Conservation (phyloP, 2,113 vertebrate genomes). For the Alexandromys fortis region DNA sequence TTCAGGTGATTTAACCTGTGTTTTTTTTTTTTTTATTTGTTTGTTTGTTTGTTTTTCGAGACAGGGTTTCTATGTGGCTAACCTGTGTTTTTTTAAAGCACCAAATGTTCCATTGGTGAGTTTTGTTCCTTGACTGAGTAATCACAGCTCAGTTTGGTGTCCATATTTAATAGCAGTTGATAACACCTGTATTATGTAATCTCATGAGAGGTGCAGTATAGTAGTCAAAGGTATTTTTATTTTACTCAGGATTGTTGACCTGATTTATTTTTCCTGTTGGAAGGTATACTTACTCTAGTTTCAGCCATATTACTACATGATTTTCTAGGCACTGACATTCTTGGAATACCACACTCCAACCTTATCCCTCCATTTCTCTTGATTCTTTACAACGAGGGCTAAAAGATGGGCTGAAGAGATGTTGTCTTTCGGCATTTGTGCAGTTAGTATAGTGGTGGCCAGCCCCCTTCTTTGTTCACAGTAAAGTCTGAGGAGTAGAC, state of each 20-base stretch:
- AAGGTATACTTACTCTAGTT: neutral
- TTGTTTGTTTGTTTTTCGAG: no score
- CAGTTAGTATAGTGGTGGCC: neutral
- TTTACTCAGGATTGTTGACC: neutral
- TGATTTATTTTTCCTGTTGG: neutral
- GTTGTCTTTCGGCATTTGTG: neutral
- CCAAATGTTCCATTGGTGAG: neutral
- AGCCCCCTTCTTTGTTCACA: neutral
- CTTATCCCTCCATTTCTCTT: neutral
- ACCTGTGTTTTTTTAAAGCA: neutral
- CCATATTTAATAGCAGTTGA: neutral
- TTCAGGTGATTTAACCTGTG: neutral
- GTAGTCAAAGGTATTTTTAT: neutral
- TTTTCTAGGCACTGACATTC: neutral
- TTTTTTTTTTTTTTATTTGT: no score
- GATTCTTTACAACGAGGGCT: neutral
- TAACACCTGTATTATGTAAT: no score
- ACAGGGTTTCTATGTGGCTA: neutral
- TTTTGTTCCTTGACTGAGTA: slow-evolving; percentile 9
- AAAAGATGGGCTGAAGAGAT: neutral
- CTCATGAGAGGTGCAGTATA: neutral
- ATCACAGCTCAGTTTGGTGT: slow-evolving; percentile 14
- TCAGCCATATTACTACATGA: neutral
- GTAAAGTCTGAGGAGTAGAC: neutral
- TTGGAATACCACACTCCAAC: neutral